phyloP scores from a whole-genome alignment of 53 echinoderm and acorn worm genomes.

The Actinopyga echinites region DNA sequence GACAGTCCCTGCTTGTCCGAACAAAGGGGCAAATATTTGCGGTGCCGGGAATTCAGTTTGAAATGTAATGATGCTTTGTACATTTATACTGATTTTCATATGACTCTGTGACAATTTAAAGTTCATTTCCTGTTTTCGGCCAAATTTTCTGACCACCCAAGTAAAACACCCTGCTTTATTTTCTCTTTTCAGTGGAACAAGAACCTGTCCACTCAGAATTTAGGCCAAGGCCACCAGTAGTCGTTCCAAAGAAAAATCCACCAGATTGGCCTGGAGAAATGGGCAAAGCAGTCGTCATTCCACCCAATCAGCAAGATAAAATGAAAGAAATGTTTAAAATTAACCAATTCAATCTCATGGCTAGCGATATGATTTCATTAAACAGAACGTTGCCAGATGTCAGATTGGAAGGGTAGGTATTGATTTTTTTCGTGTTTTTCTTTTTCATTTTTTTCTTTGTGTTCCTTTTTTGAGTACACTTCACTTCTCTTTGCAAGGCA shows the following conservation, averaged over 20 bases:
- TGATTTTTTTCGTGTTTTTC: background rate
- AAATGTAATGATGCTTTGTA: too few species aligned
- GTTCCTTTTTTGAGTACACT: too few species aligned
- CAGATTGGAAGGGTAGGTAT: conserved; percentile 90
- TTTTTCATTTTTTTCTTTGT: background rate
- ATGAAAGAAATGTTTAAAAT: conserved; percentile 96
- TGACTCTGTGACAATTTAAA: too few species aligned
- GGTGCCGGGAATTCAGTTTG: too few species aligned
- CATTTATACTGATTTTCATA: too few species aligned
- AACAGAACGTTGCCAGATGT: conserved; percentile 93
- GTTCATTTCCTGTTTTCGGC: too few species aligned
- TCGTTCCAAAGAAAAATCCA: conserved; percentile 54
- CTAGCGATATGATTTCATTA: conserved; percentile 94
- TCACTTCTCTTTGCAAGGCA: too few species aligned
- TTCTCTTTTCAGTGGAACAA: conserved; percentile 34
- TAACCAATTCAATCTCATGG: conserved; percentile 94
- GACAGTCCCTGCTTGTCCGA: too few species aligned
- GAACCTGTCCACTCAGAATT: conserved; percentile 10
- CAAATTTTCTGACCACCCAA: too few species aligned
- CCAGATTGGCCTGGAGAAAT: conserved; percentile 86
- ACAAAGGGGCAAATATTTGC: too few species aligned
- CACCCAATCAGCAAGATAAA: conserved; percentile 74
- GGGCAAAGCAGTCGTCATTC: conserved; percentile 93
- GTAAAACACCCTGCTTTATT: too few species aligned
- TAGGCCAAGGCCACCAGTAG: conserved; percentile 32